Base-by-base conservation (phyloP, 2,113 vertebrate genomes). In the Emydura subglobosa region DNA sequence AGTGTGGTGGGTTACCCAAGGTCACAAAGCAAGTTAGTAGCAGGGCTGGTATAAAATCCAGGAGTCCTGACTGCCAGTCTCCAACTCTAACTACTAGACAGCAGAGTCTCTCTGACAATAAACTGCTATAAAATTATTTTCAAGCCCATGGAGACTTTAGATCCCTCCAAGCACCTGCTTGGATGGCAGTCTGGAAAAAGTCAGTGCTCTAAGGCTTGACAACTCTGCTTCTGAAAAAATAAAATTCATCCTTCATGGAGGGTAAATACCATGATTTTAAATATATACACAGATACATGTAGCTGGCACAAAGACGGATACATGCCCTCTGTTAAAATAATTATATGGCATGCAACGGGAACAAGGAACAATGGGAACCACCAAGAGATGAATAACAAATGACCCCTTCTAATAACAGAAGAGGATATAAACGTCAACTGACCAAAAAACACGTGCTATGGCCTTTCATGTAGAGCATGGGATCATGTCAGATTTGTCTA, bases 231-330 rank as follows among this genome's bases (percentile, higher is more conserved):
- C 51, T 53, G 51, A 5, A 17, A 53, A 53, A 53, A 53, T 17
- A 53, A 53, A 53, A 53, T 17, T 17, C 51, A 53, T 53, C 16
- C 51, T 53, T 53, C 51, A 16, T 53, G 51, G 51, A 53, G 51
- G 51, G 51, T 53, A 94, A 91, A 90, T 74, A 0, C 90, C 39
- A 85, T 68, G 54, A 19, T 25, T 50, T 87, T 42, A 91, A 2
- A n/a, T 68, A 5, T 27, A 31, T 84, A 65, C 0, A 29, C 83
- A 80, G 81, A 25, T 2, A 49, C 2, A 2, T 16, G 19, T 1
- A 2, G 2, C 3, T 12, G 19, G 94, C 83, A 65, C 22, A 61
- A 3, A 2, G 82, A 17, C 14, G 14, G 14, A 59, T 42, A 47
- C 7, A 54, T 24, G 3, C 3, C 51, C 24, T 59, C 92, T 13